Percentiles rank a stretch among this genome's conserved stretches.
Conservation (phyloP, 1,140 invertebrate genomes). For the Drosophila prosaltans region DNA sequence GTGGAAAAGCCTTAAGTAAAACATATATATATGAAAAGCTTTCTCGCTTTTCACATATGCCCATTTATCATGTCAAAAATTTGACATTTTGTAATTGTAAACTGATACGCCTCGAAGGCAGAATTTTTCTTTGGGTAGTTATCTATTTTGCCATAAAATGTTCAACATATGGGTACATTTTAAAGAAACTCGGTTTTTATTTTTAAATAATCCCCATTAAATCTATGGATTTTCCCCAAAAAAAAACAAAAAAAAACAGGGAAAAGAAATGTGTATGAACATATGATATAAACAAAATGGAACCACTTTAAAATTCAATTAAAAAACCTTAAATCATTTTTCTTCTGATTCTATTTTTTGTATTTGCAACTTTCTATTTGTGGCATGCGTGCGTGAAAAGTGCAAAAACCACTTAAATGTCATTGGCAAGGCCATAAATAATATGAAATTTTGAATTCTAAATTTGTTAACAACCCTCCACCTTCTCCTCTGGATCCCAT, state of each 20-base stretch:
- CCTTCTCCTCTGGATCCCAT: constrained; percentile 35
- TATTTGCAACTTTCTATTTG: constrained; percentile 41
- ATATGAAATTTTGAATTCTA: constrained; percentile 41
- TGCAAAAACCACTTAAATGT: constrained; percentile 79
- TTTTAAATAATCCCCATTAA: constrained; percentile 32
- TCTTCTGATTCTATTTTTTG: constrained; percentile 22
- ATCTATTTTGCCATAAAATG: constrained; percentile 48
- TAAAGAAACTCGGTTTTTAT: constrained; percentile 6
- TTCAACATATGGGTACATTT: constrained; percentile 73
- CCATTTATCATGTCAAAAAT: constrained; percentile 76
- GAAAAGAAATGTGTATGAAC: not conserved
- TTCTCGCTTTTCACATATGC: constrained; percentile 63
- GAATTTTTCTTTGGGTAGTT: constrained; percentile 7
- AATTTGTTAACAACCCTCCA: constrained; percentile 56
- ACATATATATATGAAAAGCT: constrained; percentile 27
- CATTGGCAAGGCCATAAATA: constrained; percentile 71
- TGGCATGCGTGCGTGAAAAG: constrained; percentile 62
- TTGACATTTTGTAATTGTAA: constrained; percentile 81
- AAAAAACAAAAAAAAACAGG: constrained; percentile 13
- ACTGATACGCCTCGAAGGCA: constrained; percentile 71
- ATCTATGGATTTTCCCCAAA: not conserved
- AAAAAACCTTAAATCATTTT: constrained; percentile 70
- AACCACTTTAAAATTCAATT: constrained; percentile 77
- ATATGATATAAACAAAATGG: constrained; percentile 20
- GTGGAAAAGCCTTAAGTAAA: constrained; percentile 44